A percentile compares a stretch with the other conserved stretches of the same genome.
phyloP scores from a whole-genome alignment of 1,140 invertebrate species.

The Bacillus rossius region DNA sequence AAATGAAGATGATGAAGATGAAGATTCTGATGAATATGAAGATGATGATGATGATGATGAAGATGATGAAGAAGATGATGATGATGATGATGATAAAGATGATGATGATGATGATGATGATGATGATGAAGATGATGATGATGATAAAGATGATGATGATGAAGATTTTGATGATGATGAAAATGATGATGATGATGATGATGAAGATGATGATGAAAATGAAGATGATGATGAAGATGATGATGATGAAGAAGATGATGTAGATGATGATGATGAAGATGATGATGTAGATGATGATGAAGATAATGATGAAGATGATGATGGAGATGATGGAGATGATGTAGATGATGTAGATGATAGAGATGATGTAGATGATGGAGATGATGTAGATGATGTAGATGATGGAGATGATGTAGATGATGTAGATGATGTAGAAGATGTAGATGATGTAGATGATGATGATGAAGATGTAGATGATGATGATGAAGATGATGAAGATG shows the following conservation, averaged over 20 bases:
- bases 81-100: neutral
- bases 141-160: slow-evolving; percentile 2
- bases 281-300: neutral
- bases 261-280: slow-evolving; percentile 1
- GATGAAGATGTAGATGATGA: neutral
- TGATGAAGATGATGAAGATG: slow-evolving; percentile 3
- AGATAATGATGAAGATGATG: neutral
- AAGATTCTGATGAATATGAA: too few species aligned
- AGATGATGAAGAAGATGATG: neutral
- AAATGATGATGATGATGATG: neutral
- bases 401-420: neutral
- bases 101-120: neutral
- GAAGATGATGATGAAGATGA: neutral
- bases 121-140: slow-evolving; percentile 1
- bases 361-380: neutral
- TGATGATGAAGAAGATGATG: slow-evolving; percentile 1
- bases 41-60: neutral
- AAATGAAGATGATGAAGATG: too few species aligned
- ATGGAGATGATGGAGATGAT: neutral
- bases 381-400: neutral
- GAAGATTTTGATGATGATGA: neutral
- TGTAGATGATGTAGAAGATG: neutral
- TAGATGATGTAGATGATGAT: neutral
- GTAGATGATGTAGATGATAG: neutral
- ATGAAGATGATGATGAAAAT: neutral